Evolutionary conservation across 2,113 vertebrate species (phyloP).

Genomic region (Halichoerus grypus): DNA sequence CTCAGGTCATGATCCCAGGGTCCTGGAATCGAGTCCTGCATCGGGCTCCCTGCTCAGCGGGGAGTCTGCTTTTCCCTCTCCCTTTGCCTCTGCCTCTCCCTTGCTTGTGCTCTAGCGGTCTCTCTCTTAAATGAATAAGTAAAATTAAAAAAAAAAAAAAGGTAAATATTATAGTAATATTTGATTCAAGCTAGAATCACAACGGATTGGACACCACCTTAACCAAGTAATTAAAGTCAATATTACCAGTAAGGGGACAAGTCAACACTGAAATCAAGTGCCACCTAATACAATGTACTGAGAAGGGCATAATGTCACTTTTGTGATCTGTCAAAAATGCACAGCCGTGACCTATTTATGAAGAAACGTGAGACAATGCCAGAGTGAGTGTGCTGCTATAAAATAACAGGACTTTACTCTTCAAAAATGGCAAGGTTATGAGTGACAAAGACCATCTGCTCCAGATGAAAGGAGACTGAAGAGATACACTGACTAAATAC

Average conservation of each 20-base stretch:
- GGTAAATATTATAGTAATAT: neutral
- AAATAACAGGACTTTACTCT: neutral
- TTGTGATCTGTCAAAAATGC: neutral
- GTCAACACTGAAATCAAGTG: neutral
- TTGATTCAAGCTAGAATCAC: neutral
- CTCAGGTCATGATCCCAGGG: too few relatives aligned
- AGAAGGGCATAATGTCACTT: neutral
- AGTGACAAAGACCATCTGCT: neutral
- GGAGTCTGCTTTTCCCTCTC: too few relatives aligned
- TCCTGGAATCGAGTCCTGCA: too few relatives aligned
- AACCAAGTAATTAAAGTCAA: neutral
- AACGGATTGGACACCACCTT: neutral
- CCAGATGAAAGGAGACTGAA: slow-evolving; percentile 41
- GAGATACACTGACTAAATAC: neutral
- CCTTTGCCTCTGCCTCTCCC: too few relatives aligned
- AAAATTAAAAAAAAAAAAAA: neutral
- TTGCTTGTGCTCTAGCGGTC: too few relatives aligned
- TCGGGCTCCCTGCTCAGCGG: too few relatives aligned
- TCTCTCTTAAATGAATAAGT: neutral
- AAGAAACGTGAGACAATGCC: neutral
- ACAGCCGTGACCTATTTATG: neutral
- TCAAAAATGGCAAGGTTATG: slow-evolving; percentile 26
- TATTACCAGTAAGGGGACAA: neutral
- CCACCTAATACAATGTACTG: neutral
- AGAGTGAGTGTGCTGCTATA: neutral